Percentiles rank a stretch among this genome's conserved stretches.
phyloP scores from a whole-genome alignment of 1,140 invertebrate genomes.

The Danaus melanippus region DNA sequence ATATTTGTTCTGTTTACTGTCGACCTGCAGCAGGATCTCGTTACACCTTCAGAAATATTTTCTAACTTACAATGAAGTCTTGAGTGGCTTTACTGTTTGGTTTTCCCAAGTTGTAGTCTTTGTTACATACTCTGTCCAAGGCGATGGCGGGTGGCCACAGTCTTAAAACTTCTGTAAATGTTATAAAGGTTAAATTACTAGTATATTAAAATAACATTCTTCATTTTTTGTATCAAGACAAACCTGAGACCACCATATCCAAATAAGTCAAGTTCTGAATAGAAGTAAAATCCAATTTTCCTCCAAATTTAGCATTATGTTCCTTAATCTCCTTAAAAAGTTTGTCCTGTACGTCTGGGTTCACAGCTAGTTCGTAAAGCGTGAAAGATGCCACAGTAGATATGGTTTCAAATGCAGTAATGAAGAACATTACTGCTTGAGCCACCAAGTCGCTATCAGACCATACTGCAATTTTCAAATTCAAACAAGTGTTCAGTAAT shows the following conservation, averaged over 20 bases:
- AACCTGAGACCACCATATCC: constrained; percentile 74
- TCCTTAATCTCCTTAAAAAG: constrained; percentile 73
- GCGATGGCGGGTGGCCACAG: constrained; percentile 65
- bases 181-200: not conserved
- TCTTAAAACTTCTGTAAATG: constrained; percentile 69
- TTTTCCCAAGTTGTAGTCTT: constrained; percentile 61
- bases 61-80: constrained; percentile 41
- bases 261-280: constrained; percentile 76
- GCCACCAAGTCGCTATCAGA: constrained; percentile 45
- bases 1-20: too few relatives aligned
- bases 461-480: constrained; percentile 24
- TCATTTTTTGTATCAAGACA: too few relatives aligned
- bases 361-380: constrained; percentile 72
- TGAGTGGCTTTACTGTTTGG: constrained; percentile 32
- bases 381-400: constrained; percentile 72
- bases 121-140: constrained; percentile 59
- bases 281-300: constrained; percentile 65
- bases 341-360: constrained; percentile 75
- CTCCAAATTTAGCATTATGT: constrained; percentile 45
- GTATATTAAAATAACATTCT: too few relatives aligned
- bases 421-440: constrained; percentile 43
- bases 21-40: too few relatives aligned
- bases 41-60: not conserved
- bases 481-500: constrained; percentile 11
- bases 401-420: constrained; percentile 79